Evolutionary conservation across 2,888 invertebrate species (phyloP).

Genomic region (Schrankia costaestrigalis): DNA sequence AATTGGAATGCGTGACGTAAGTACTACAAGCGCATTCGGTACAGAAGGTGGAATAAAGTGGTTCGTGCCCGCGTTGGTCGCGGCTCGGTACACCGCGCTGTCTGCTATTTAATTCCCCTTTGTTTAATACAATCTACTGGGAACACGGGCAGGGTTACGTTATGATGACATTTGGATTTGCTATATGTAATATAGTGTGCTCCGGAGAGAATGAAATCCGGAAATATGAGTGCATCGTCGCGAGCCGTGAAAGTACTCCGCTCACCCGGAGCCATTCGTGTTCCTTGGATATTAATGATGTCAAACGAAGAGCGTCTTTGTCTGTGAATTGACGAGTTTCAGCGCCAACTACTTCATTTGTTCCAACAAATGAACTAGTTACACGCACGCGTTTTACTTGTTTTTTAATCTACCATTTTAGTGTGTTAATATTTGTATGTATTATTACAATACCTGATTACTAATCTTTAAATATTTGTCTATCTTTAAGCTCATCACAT

Average conservation of each 20-base stretch:
- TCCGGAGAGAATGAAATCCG: constrained; percentile 50
- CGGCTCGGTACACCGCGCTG: constrained; percentile 56
- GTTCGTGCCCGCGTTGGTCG: constrained; percentile 49
- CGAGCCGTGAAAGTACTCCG: constrained; percentile 40
- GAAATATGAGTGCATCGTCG: constrained; percentile 59
- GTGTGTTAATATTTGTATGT: no score
- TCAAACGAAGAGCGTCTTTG: constrained; percentile 48
- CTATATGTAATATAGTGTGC: constrained; percentile 50
- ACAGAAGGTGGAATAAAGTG: constrained; percentile 48
- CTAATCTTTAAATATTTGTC: no score
- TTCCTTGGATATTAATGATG: constrained; percentile 53
- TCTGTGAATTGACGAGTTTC: constrained; percentile 48
- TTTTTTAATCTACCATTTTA: no score
- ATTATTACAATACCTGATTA: no score
- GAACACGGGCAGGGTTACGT: constrained; percentile 55
- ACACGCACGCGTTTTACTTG: no score
- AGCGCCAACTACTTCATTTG: constrained; percentile 38
- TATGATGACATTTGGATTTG: constrained; percentile 60
- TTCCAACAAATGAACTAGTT: constrained; percentile 34
- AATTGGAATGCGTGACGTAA: constrained; percentile 37
- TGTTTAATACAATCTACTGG: constrained; percentile 65
- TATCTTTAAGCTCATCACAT: no score
- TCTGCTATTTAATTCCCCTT: constrained; percentile 65
- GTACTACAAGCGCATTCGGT: constrained; percentile 34
- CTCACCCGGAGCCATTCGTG: constrained; percentile 37